Evolutionary conservation across 2,888 invertebrate species (phyloP).

Genomic region (Merodon equestris): DNA sequence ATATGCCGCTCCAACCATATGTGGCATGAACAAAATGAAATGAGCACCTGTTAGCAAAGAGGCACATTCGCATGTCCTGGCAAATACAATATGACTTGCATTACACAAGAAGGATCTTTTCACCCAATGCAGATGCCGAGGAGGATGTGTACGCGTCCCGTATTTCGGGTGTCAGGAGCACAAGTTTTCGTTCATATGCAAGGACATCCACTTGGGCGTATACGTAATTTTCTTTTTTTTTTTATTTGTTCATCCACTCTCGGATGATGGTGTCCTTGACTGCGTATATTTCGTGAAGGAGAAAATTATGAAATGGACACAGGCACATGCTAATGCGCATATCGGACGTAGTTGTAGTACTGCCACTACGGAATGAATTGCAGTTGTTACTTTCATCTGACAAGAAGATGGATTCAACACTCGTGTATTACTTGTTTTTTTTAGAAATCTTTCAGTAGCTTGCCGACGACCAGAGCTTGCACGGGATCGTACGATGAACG

Average conservation of each 20-base stretch:
- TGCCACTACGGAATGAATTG: slow-evolving; percentile 29
- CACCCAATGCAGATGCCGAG: too few relatives aligned
- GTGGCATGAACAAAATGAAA: slow-evolving; percentile 33
- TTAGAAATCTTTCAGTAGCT: not conserved
- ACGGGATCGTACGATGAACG: slow-evolving; percentile 1
- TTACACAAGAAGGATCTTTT: not conserved
- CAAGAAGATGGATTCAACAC: slow-evolving; percentile 31
- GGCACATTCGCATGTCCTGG: slow-evolving; percentile 5
- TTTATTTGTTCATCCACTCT: slow-evolving; percentile 4
- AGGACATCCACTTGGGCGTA: slow-evolving; percentile 48
- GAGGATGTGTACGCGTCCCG: slow-evolving; percentile 4
- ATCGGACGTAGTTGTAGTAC: not conserved
- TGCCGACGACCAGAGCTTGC: not conserved
- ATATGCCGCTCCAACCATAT: too few relatives aligned
- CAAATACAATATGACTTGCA: slow-evolving; percentile 1
- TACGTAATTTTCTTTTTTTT: slow-evolving; percentile 36
- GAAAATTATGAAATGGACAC: slow-evolving; percentile 47
- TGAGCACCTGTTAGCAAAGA: slow-evolving; percentile 47
- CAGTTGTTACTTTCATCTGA: slow-evolving; percentile 29
- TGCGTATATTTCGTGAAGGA: slow-evolving; percentile 26
- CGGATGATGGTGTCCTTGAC: slow-evolving; percentile 40
- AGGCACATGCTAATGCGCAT: slow-evolving; percentile 41
- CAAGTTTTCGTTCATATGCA: slow-evolving; percentile 43
- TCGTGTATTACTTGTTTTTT: slow-evolving; percentile 13
- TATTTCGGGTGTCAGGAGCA: slow-evolving; percentile 22